Base-by-base conservation (phyloP, 2,888 invertebrate species). In the Colostygia pectinataria region DNA sequence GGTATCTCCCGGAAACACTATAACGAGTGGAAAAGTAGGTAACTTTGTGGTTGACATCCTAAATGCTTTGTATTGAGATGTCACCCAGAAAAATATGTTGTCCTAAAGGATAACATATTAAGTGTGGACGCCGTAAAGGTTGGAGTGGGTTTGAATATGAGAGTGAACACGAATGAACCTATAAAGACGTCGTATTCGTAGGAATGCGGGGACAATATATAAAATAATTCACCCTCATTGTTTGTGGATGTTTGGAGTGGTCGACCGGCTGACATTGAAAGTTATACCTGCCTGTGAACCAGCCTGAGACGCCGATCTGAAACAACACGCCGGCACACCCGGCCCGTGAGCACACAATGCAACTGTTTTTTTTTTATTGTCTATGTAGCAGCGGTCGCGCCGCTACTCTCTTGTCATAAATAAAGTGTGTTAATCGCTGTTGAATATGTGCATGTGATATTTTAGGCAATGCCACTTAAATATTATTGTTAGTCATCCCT, bases 191-290 rank as follows among this genome's bases (percentile, higher is more conserved):
- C 24, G 43, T 46, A n/a, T 36, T 24, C 12, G 28, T 53, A 47
- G 54, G 63, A 57, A 58, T 57, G 50, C 29, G 49, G 57, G 58
- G 59, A 44, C 53, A 58, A 63, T 54, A 57, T 61, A 65, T 72
- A 69, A 65, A 63, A 68, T 79, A 81, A 93, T 94, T 94, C 94
- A 98, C 98, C 94, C 97, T 94, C 90, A 97, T 91, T 76, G 97
- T 96, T 92, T 94, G 94, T 83, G 97, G 95, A 92, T 94, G 94
- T 91, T 95, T 95, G 85, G 96, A 95, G 93, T 97, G 96, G 93
- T 98, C 97, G 88, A 98, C 98, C 76, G 98, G 98, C 92, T 98
- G 97, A 93, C 98, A 98, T 86, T 95, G 95, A 91, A 95, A 94
- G 92, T 95, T 97, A 94, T 98, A 98, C 86, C 96, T 96, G 84